Evolutionary conservation across 2,113 vertebrate species (phyloP).

Genomic region (Collichthys lucidus): DNA sequence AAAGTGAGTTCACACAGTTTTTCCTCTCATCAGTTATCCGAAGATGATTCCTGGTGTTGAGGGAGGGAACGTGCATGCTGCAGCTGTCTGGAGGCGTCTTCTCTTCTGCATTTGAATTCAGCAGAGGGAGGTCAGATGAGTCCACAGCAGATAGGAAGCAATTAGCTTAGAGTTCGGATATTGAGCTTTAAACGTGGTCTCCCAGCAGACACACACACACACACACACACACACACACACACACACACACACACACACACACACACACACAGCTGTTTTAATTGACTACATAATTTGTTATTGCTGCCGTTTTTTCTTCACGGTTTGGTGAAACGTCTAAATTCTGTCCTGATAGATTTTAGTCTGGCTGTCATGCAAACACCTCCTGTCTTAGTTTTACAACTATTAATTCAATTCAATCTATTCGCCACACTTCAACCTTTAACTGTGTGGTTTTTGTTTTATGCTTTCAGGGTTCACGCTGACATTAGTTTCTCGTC

Average conservation of each 20-base stretch:
- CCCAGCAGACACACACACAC: constrained; percentile 13
- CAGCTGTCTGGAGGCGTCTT: constrained; percentile 4
- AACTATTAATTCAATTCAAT: no score
- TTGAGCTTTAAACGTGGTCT: constrained; percentile 33
- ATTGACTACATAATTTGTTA: constrained; percentile 21
- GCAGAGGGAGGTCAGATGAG: constrained; percentile 19
- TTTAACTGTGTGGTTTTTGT: no score
- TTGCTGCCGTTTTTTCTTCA: background rate
- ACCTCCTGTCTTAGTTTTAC: no score
- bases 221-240: constrained; percentile 11
- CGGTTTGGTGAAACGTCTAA: constrained; percentile 1
- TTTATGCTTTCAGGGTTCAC: background rate
- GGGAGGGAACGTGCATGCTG: constrained; percentile 9
- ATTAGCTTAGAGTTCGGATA: constrained; percentile 49
- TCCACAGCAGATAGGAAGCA: constrained; percentile 38
- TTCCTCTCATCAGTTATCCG: background rate
- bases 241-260: constrained; percentile 4
- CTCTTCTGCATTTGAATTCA: constrained; percentile 4
- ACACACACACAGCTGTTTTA: no score
- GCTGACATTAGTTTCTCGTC: background rate
- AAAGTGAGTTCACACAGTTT: background rate
- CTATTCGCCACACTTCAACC: no score
- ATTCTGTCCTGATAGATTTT: no score
- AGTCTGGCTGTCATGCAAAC: no score
- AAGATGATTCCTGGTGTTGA: background rate